Conservation (phyloP, 2,888 invertebrate genomes). For the Ferrisia virgata region DNA sequence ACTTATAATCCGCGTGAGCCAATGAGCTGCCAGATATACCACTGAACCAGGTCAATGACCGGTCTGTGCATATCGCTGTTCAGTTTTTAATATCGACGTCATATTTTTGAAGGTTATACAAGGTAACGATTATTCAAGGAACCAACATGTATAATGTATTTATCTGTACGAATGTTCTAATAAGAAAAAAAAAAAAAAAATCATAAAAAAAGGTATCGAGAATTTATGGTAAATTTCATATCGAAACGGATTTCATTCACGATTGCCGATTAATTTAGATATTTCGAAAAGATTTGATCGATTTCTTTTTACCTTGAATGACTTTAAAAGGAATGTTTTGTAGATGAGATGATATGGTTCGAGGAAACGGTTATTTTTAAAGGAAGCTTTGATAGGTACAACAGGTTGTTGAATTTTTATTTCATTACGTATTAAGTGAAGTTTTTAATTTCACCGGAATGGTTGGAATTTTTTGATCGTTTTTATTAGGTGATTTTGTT, state of each 20-base stretch:
- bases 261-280: background rate
- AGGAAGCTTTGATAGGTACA: too few species aligned
- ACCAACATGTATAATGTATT: conserved; percentile 12
- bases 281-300: background rate
- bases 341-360: too few species aligned
- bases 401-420: too few species aligned
- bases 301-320: background rate
- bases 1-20: conserved; percentile 29
- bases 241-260: background rate
- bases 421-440: too few species aligned
- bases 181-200: background rate
- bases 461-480: too few species aligned
- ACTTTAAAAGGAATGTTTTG: background rate
- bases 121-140: conserved; percentile 36
- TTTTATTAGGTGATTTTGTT: too few species aligned
- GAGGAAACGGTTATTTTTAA: too few species aligned
- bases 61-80: conserved; percentile 33
- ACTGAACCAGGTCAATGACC: conserved; percentile 40
- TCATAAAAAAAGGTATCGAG: too few species aligned
- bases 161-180: background rate
- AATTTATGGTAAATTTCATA: background rate
- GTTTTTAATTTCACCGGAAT: too few species aligned
- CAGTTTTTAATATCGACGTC: conserved; percentile 38
- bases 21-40: conserved; percentile 32
- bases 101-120: conserved; percentile 44